These are phyloP conservation scores for Aleiodes leptofemur DNA, from an alignment of 2,888 invertebrate genomes.

Conservation along the genomic window DNA sequence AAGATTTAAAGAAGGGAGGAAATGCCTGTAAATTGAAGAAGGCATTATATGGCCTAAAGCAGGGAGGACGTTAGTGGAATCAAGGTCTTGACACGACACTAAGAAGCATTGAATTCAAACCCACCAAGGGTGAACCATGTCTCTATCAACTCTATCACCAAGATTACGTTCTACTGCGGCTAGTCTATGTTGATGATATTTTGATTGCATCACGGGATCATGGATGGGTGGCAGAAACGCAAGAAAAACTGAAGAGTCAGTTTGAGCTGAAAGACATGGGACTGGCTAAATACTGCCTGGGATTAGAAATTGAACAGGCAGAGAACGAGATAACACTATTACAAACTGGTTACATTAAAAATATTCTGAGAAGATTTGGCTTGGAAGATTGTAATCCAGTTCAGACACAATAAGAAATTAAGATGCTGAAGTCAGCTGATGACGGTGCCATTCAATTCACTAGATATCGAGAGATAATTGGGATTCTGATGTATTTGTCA, in stretches of 20 bases:
- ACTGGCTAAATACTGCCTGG: slow-evolving; percentile 11
- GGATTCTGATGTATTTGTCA: slow-evolving; percentile 29
- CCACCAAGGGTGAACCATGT: slow-evolving; percentile 50
- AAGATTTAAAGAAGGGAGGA: neutral
- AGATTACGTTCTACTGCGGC: slow-evolving; percentile 9
- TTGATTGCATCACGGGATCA: slow-evolving; percentile 13
- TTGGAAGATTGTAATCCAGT: slow-evolving; percentile 32
- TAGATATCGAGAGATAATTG: slow-evolving; percentile 15
- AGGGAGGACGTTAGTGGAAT: slow-evolving; percentile 16
- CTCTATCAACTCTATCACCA: slow-evolving; percentile 11
- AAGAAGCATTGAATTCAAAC: neutral
- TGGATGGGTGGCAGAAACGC: neutral
- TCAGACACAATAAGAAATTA: neutral
- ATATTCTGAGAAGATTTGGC: neutral
- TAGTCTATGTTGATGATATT: slow-evolving; percentile 36
- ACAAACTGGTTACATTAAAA: slow-evolving; percentile 2
- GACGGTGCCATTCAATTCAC: too few relatives aligned
- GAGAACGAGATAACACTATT: neutral
- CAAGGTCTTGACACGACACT: neutral
- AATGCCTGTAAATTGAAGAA: slow-evolving; percentile 49
- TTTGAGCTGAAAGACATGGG: slow-evolving; percentile 36
- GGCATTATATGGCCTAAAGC: slow-evolving; percentile 38
- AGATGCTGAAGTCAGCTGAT: too few relatives aligned
- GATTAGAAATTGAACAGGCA: slow-evolving; percentile 16
- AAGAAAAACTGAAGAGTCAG: neutral